Evolutionary conservation across 2,797 vertebrate genomes (phyloP), one percentile per base, ranked within the genome.

Genomic region (Sciaenops ocellatus): DNA sequence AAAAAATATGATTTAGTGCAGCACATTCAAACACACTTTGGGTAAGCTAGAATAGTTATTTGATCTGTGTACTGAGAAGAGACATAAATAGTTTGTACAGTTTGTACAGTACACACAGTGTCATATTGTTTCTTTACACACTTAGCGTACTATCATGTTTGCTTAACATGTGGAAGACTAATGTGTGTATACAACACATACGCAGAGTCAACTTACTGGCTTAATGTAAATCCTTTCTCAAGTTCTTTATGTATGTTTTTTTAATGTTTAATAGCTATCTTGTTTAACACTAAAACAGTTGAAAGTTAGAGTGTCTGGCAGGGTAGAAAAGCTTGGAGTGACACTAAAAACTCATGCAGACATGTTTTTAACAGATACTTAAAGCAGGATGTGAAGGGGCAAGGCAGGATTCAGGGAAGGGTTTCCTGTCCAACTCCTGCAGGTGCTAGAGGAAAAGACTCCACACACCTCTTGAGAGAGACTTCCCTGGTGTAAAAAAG

Each of bases 361-460:
- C 38, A 16, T 48, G 7, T 42, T 55, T 51, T 77, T 55, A 18
- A 18, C 46, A 44, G 66, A 60, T 13, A n/a, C 16, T 44, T 52
- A 10, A 57, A 66, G 54, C 80, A 78, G 76, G 71, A 78, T 62
- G 63, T 5, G 2, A 72, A 68, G 65, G 66, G 65, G 52, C 57
- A 65, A 64, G 55, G 67, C 62, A n/a, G n/a, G 42, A 46, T 71
- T 79, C 20, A 60, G 80, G 76, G 82, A 85, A 71, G 78, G 77
- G 79, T 85, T 86, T 89, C 82, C 87, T 86, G 69, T 38, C 34
- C 20, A 12, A 46, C 54, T 55, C 48, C 46, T 55, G 63, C 63
- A 72, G 47, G 78, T 88, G 69, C 44, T 20, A 20, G 12, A 79
- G 72, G 69, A 78, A 84, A 71, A 60, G 44, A 56, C 42, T 67